Conservation (phyloP, 1,140 invertebrate genomes). For the Lepidurus apus region DNA sequence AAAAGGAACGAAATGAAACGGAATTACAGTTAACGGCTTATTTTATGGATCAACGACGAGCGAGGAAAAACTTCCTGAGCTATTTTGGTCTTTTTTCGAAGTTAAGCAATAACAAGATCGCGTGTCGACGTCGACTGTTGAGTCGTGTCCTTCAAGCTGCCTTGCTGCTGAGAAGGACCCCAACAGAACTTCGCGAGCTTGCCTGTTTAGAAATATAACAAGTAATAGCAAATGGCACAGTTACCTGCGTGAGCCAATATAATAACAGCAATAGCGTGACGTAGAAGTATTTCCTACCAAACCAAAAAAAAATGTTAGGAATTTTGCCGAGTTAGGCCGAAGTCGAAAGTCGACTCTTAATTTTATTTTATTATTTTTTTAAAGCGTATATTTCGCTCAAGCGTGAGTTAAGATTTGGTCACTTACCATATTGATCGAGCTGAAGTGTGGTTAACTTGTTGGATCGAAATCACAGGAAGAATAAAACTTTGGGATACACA, state of each 20-base stretch:
- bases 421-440: background rate
- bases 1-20: background rate
- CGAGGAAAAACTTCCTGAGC: background rate
- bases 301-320: background rate
- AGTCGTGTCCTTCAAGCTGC: no score
- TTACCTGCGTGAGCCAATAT: background rate
- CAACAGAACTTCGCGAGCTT: no score
- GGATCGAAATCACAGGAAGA: no score
- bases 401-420: background rate
- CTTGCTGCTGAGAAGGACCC: no score
- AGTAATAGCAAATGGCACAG: background rate
- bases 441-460: no score
- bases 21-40: background rate
- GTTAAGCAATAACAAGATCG: background rate
- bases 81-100: background rate
- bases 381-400: background rate
- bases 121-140: background rate
- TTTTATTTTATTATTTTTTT: background rate
- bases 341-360: background rate
- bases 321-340: background rate
- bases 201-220: background rate
- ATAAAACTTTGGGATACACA: no score
- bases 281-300: background rate
- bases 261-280: slow-evolving; percentile 3
- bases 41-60: background rate